Conservation (phyloP, 2,888 invertebrate species). For the Drosophila eohydei region DNA sequence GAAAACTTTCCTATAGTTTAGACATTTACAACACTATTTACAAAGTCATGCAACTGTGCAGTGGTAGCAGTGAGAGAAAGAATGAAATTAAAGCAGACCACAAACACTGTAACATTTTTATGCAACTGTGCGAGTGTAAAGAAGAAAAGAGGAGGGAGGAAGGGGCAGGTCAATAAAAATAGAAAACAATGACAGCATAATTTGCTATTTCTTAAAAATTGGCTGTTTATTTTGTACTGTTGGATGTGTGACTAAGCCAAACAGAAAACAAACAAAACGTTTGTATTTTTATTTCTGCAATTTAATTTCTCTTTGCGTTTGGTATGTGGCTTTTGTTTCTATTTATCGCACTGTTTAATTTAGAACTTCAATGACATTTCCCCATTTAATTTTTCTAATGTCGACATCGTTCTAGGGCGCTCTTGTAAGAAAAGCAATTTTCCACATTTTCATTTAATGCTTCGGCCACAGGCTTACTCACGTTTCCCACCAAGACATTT, state of each 20-base stretch:
- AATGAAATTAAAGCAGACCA: neutral
- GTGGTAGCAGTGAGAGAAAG: neutral
- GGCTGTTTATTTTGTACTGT: conserved; percentile 19
- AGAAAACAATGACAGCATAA: conserved; percentile 32
- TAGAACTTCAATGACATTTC: conserved; percentile 45
- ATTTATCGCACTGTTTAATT: conserved; percentile 20
- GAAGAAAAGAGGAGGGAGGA: neutral
- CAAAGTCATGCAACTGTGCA: neutral
- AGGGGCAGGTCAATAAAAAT: neutral
- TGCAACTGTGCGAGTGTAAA: conserved; percentile 1
- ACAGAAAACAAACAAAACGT: conserved; percentile 16
- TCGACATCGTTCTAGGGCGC: conserved; percentile 14
- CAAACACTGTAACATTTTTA: conserved; percentile 1
- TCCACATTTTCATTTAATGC: conserved; percentile 28
- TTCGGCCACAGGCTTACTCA: conserved; percentile 30
- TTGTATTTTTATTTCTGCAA: conserved; percentile 1
- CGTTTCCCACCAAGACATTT: conserved; percentile 38
- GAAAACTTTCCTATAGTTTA: neutral
- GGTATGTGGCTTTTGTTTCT: neutral
- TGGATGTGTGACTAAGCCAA: conserved; percentile 18
- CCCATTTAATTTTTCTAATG: conserved; percentile 12
- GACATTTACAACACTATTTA: neutral
- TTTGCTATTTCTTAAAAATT: conserved; percentile 26
- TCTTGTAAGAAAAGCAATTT: conserved; percentile 38
- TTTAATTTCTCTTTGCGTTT: conserved; percentile 10